phyloP scores from a whole-genome alignment of 53 echinoderm and acorn worm species.

The Mesocentrotus franciscanus region DNA sequence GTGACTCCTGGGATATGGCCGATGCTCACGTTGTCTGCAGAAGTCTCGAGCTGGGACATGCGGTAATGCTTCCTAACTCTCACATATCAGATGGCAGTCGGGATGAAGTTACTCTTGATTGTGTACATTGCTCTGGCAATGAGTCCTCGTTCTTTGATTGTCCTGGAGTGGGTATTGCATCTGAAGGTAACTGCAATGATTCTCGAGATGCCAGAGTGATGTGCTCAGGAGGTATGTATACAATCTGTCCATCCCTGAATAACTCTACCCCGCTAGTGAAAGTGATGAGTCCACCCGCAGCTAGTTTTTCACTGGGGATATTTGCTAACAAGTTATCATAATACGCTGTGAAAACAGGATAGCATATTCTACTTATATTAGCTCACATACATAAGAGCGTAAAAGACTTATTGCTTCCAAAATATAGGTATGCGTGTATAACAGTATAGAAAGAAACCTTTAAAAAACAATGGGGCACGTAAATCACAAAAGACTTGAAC shows the following conservation, averaged over 20 bases:
- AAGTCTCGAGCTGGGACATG: not conserved
- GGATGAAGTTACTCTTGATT: not conserved
- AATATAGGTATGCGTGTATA: no score
- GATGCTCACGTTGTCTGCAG: not conserved
- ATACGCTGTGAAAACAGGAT: no score
- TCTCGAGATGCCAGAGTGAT: not conserved
- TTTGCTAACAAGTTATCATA: no score
- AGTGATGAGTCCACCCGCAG: not conserved
- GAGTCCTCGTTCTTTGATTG: not conserved
- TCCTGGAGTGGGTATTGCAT: not conserved
- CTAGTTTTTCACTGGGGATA: not conserved
- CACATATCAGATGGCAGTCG: not conserved
- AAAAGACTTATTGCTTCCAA: no score
- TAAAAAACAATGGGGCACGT: no score
- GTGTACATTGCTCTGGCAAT: not conserved
- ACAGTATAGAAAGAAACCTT: no score
- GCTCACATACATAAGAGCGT: no score
- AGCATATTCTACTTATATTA: no score
- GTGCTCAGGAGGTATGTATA: slow-evolving; percentile 6
- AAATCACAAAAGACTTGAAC: no score
- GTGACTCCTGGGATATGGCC: not conserved
- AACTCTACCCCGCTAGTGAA: no score
- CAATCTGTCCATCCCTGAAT: not conserved
- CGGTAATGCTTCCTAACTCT: not conserved
- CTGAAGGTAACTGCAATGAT: not conserved